A percentile compares a stretch with the other conserved stretches of the same genome.
phyloP scores from a whole-genome alignment of 2,888 invertebrate genomes.

The Pardosa pseudoannulata region DNA sequence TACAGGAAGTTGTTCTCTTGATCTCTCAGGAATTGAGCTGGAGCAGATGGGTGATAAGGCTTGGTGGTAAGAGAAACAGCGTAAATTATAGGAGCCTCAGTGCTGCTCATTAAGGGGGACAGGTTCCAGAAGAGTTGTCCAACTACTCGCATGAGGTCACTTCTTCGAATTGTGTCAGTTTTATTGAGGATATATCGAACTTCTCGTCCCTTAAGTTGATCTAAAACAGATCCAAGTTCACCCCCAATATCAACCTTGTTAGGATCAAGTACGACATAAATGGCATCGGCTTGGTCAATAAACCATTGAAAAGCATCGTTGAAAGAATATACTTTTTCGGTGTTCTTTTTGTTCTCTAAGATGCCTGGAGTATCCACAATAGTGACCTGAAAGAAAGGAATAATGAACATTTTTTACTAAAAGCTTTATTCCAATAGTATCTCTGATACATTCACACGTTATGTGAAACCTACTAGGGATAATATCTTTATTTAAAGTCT shows the following conservation, averaged over 20 bases:
- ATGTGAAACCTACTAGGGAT: too few species aligned
- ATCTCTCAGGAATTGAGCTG: constrained; percentile 82
- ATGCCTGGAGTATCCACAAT: constrained; percentile 98
- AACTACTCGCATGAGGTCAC: constrained; percentile 89
- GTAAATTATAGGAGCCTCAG: constrained; percentile 95
- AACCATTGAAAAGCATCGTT: constrained; percentile 97
- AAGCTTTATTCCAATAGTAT: too few species aligned
- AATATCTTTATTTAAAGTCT: too few species aligned
- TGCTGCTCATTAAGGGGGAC: constrained; percentile 93
- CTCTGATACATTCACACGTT: too few species aligned
- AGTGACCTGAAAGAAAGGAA: constrained; percentile 86
- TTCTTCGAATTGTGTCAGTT: constrained; percentile 93
- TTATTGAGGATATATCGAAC: constrained; percentile 95
- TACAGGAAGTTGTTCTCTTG: constrained; percentile 92
- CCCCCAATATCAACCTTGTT: constrained; percentile 96
- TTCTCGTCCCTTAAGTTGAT: constrained; percentile 95
- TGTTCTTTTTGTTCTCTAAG: constrained; percentile 90
- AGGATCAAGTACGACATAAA: constrained; percentile 96
- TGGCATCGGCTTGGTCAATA: constrained; percentile 95
- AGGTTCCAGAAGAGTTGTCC: constrained; percentile 91
- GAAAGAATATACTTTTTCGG: constrained; percentile 94
- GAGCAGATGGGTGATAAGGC: constrained; percentile 71
- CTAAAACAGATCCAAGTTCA: constrained; percentile 94
- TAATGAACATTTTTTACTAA: too few species aligned
- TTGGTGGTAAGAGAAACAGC: constrained; percentile 80